Base-by-base conservation (phyloP, 2,888 invertebrate species). In the Callimorpha dominula region DNA sequence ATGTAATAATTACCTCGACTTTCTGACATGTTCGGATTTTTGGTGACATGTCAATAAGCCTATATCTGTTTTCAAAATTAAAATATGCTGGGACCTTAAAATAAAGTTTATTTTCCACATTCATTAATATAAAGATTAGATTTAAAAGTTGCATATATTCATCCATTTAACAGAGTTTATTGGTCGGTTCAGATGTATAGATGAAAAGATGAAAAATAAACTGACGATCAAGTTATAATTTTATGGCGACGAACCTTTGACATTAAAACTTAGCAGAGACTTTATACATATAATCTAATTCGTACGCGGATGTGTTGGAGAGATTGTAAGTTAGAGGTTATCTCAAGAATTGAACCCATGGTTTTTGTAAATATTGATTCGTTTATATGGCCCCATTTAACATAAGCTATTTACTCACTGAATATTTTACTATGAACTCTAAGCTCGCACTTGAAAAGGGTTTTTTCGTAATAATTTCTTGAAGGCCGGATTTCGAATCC, bases 261-360 rank as follows among this genome's bases (percentile, higher is more conserved):
- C 17, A 52, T n/a, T 52, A 52, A n/a, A n/a, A 54, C n/a, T 54
- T n/a, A 57, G 20, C 57, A 8, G n/a, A n/a, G 0, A 57, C 11
- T 57, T 20, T 20, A 57, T 9, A 11, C 17, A 15, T 54, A 54
- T 57, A 20, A 57, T 57, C n/a, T 57, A 57, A 57, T 57, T 57
- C 20, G 20, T 57, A 57, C 11, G 31, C 57, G 57, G 57, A 60
- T 60, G 20, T 31, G 31, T 31, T 12, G 12, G 57, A 20, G 20
- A 60, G 57, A 60, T 60, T 60, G 20, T 20, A 20, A 5, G 31
- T 31, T 60, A 31, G 57, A 60, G 57, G 57, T 60, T 60, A 60
- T 60, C 57, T 60, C 20, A 12, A 60, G 57, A 60, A 60, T 60
- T 60, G 57, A 60, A 60, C 31, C 14, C 31, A 60, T 60, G 57